Conservation (phyloP, 2,888 invertebrate genomes). For the Leptodirus hochenwartii region DNA sequence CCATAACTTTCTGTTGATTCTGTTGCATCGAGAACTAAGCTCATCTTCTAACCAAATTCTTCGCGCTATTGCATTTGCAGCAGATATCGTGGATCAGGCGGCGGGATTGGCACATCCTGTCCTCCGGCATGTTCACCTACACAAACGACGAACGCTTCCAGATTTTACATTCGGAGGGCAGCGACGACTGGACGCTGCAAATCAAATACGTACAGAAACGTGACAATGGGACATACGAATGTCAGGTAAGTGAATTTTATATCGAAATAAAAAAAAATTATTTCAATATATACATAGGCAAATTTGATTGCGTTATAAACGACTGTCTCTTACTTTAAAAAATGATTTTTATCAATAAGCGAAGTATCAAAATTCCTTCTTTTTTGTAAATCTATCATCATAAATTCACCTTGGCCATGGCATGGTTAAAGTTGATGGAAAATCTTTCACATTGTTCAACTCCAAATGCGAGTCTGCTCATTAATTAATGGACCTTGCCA, state of each 20-base stretch:
- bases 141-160: slow-evolving; percentile 77
- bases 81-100: slow-evolving; percentile 86
- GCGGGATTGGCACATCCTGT: slow-evolving; percentile 85
- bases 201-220: slow-evolving; percentile 87
- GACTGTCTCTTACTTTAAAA: not conserved
- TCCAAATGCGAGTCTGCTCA: no score
- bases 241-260: slow-evolving; percentile 47
- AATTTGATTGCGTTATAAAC: not conserved
- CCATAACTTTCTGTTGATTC: no score
- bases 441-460: no score
- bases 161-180: slow-evolving; percentile 65
- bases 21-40: no score
- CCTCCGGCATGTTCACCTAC: slow-evolving; percentile 77
- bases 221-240: slow-evolving; percentile 87
- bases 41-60: no score
- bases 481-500: no score
- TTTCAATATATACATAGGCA: not conserved
- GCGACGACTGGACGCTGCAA: slow-evolving; percentile 87
- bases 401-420: no score
- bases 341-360: no score
- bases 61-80: slow-evolving; percentile 31
- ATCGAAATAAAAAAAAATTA: not conserved
- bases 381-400: no score
- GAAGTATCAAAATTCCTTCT: no score
- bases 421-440: no score